Evolutionary conservation across 2,113 vertebrate species (phyloP).

Genomic region (Tylochromis polylepis): DNA sequence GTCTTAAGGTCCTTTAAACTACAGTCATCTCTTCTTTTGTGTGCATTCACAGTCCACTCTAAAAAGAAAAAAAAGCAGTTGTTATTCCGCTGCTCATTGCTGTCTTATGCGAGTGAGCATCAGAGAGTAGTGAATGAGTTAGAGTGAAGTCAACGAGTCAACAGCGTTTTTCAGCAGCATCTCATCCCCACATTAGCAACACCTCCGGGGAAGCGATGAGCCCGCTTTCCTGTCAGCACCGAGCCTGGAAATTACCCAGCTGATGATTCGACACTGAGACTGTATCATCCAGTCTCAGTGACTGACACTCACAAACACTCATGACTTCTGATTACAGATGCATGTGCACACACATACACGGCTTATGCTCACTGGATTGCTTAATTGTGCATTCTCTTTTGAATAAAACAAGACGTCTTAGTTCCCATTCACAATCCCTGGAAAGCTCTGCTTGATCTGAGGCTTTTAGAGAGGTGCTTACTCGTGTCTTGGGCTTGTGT

Average conservation of each 20-base stretch:
- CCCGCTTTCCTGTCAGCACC: neutral
- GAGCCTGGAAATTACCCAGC: conserved; percentile 17
- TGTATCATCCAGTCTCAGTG: neutral
- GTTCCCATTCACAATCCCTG: neutral
- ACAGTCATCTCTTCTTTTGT: neutral
- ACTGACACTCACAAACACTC: neutral
- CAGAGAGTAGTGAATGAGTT: neutral
- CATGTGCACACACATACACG: neutral
- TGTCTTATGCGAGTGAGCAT: neutral
- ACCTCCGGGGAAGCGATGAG: neutral
- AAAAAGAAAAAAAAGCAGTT: neutral
- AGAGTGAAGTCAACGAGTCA: conserved; percentile 12
- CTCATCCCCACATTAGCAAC: neutral
- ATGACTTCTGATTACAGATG: neutral
- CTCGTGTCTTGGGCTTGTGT: neutral
- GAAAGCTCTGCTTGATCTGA: neutral
- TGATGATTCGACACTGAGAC: conserved; percentile 17
- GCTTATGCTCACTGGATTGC: neutral
- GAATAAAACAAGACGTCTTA: neutral
- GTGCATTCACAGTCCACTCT: neutral
- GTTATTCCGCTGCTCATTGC: neutral
- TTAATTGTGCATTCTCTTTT: neutral
- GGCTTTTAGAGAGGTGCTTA: neutral
- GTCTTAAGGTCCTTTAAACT: neutral
- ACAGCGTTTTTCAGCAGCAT: neutral